Base-by-base conservation (phyloP, 2,113 vertebrate genomes). In the Dipodomys stephensi region DNA sequence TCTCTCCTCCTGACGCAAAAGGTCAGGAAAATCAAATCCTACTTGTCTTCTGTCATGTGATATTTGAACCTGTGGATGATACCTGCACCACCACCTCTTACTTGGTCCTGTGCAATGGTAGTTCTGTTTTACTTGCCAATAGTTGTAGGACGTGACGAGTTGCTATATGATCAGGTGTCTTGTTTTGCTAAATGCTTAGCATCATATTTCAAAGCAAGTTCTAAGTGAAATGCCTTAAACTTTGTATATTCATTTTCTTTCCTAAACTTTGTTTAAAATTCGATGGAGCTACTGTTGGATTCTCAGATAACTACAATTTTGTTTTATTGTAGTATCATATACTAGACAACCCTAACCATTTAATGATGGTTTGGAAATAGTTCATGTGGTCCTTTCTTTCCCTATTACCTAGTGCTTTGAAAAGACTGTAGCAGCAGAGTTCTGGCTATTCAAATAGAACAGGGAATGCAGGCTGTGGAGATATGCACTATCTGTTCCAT, bases 201-300 rank as follows among this genome's bases (percentile, higher is more conserved):
- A 35, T 72, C 28, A 68, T n/a, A 46, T 78, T 92, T 83, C 53
- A 93, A 89, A 86, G 60, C 19, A 65, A 74, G 71, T 79, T 91
- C 25, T 67, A 82, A 16, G 23, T n/a, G 3, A 23, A 30, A 13
- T 79, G 28, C 0, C 25, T 23, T 46, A 57, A 0, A 27, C 44
- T 73, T 87, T 78, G 83, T 72, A n/a, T 4, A 32, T 4, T 30
- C 57, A 7, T 35, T 91, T 94, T 89, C 46, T 74, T 92, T 83
- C 57, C 20, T 89, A 65, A 82, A 87, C 35, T 91, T 32, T 49
- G 32, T 68, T 94, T 78, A 87, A 82, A 95, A 73, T 82, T 78
- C 87, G 90, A 84, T 73, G 57, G 57, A 72, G 57, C 39, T 93
- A 80, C 20, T 80, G 25, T 60, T 91, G 68, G 79, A 35, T 32